Base-by-base conservation (phyloP, 2,797 vertebrate genomes). In the Momotus momota region DNA sequence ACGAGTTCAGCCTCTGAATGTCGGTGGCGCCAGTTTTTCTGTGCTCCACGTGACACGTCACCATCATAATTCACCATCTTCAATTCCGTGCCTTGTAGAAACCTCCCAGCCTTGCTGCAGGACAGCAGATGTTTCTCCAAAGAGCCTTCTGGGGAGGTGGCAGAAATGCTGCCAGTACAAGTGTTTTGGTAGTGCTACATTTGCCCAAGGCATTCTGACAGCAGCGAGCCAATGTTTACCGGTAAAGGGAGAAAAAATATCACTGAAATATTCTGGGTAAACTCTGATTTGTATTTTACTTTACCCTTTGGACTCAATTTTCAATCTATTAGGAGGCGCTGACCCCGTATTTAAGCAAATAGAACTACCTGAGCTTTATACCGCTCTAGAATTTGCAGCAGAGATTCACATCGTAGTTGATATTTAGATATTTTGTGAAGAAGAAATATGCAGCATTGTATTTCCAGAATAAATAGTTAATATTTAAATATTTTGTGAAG, bases 81-180 rank as follows among this genome's bases (percentile, higher is more conserved):
- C 46, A 14, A 0, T 3, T 43, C 22, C 74, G 69, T 21, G 35
- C 35, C 66, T 48, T 2, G 10, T 46, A 31, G 72, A 71, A 46
- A 41, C 5, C 48, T 74, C 10, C 46, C 49, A n/a, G 23, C 5
- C 41, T 38, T 27, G 43, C 11, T 78, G 15, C 14, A 49, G 54
- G 78, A 19, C 14, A 64, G 73, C 81, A 81, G 78, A 64, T 54
- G 65, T 43, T 88, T 73, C 49, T 77, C 72, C 60, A 74, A 86
- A 60, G 58, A 65, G 14, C 54, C 66, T 64, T 52, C 70, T 16
- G 4, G 35, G 54, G 78, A 57, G 38, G 58, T n/a, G 74, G 51
- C 67, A 55, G 88, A 88, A 90, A 85, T 82, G 51, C 57, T 80
- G 85, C 72, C 88, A 79, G 55, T 12, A n/a, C 60, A 38, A 73